These are phyloP conservation scores for Psilanteris sp. DNA, from an alignment of 1,140 invertebrate species.

Conservation along the genomic window DNA sequence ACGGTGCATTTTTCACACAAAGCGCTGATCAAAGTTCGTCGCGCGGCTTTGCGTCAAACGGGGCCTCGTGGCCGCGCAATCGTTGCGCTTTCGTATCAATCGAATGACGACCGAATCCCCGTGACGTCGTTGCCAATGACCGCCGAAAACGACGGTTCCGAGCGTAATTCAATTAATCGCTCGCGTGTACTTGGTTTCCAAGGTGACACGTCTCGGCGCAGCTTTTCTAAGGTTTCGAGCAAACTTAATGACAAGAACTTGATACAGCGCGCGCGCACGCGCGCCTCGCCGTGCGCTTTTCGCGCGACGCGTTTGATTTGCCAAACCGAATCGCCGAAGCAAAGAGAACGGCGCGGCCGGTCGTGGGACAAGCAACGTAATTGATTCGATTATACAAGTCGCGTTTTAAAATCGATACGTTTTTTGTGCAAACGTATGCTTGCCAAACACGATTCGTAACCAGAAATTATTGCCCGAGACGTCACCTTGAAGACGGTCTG, in stretches of 20 bases:
- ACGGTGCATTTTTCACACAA: too few species aligned
- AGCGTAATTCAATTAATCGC: constrained; percentile 47
- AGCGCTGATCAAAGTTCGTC: too few species aligned
- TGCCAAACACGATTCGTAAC: constrained; percentile 15
- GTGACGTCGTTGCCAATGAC: too few species aligned
- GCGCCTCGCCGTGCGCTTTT: constrained; percentile 10
- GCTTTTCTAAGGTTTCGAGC: constrained; percentile 38
- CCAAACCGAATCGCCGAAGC: neutral
- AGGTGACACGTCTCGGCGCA: constrained; percentile 33
- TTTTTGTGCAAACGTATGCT: constrained; percentile 19
- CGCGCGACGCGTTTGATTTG: neutral
- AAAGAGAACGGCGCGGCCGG: neutral
- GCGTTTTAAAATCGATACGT: neutral
- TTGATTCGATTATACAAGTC: constrained; percentile 10
- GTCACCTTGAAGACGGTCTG: constrained; percentile 15
- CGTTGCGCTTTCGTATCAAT: too few species aligned
- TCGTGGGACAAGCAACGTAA: neutral
- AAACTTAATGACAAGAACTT: constrained; percentile 27
- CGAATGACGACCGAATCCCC: too few species aligned
- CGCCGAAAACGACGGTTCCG: too few species aligned
- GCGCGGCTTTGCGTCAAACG: too few species aligned
- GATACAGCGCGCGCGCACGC: constrained; percentile 14
- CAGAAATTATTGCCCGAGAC: constrained; percentile 8
- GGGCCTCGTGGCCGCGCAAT: too few species aligned
- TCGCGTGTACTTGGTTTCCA: constrained; percentile 29